Evolutionary conservation across 1,140 invertebrate genomes (phyloP), one percentile per base, ranked within the genome.

Genomic region (Theocolax elegans): DNA sequence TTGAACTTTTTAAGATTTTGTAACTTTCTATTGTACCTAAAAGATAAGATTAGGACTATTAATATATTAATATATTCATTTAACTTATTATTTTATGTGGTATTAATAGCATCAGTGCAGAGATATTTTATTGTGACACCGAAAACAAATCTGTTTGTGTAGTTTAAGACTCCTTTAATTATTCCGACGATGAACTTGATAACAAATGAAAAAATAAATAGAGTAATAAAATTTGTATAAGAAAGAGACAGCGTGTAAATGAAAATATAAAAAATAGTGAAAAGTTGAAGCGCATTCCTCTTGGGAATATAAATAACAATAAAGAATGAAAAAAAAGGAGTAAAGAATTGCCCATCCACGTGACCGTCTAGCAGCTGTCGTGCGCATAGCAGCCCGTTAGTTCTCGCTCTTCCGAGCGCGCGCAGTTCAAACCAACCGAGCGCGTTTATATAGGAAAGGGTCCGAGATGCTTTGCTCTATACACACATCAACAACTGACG

Each of bases 281-380:
- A 59, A 9, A 15, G 31, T 58, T 19, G 19, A 25, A 38, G 31
- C 10, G 17, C 17, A 38, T 17, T 38, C 59, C 6, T 35, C 19
- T 38, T 27, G 31, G 19, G 13, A 12, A 53, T 66, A 56, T 56
- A 66, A 66, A 56, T 56, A 66, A 66, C 51, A 66, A 66, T 66
- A 44, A 64, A 31, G 46, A 21, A 42, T 25, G 12, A 53, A 53
- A 29, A 54, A 51, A 60, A 38, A 35, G 31, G 58, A 35, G 31
- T 35, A 58, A 66, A 62, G 17, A 23, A 3, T 1, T 12, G 23
- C 12, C 35, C 3, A 56, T 54, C 65, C 54, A 67, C 70, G 72
- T 60, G 64, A 79, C 76, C 81, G 78, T 83, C 80, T 77, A 77
- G 77, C 80, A 81, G 77, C 80, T 80, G 81, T 81, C 75, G 75